Conservation (phyloP, 2,113 vertebrate genomes). For the Rhea americana region DNA sequence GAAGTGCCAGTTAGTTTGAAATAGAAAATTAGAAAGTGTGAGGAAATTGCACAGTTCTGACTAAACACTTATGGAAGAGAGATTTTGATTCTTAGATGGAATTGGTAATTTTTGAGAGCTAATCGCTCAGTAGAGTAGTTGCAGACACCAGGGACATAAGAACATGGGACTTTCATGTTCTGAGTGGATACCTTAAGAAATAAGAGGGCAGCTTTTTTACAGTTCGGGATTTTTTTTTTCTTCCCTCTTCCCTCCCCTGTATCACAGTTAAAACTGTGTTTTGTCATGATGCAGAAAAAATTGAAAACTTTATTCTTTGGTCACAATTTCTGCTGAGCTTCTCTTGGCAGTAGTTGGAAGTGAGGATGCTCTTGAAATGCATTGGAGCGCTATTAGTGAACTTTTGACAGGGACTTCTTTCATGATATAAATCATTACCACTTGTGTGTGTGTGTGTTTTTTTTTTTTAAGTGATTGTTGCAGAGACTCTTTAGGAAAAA, state of each 20-base stretch:
- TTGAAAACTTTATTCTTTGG: neutral
- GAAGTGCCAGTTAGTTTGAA: neutral
- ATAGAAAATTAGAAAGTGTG: neutral
- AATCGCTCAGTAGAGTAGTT: conserved; percentile 6
- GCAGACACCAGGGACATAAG: neutral
- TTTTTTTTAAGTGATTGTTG: neutral
- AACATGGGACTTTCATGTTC: neutral
- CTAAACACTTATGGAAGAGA: neutral
- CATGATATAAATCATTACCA: neutral
- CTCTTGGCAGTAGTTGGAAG: neutral
- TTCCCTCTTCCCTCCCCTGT: neutral
- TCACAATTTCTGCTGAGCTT: neutral
- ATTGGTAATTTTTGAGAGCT: neutral
- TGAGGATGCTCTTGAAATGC: neutral
- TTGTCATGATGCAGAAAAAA: neutral
- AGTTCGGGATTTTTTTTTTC: neutral
- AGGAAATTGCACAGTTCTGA: neutral
- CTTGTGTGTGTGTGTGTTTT: neutral
- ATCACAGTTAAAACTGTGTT: neutral
- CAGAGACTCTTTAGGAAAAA: neutral
- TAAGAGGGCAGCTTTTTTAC: neutral
- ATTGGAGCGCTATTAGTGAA: neutral
- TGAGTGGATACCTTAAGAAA: neutral
- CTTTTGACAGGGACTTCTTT: neutral
- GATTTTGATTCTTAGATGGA: neutral